phyloP scores from a whole-genome alignment of 2,113 vertebrate genomes.

The Buteo buteo region DNA sequence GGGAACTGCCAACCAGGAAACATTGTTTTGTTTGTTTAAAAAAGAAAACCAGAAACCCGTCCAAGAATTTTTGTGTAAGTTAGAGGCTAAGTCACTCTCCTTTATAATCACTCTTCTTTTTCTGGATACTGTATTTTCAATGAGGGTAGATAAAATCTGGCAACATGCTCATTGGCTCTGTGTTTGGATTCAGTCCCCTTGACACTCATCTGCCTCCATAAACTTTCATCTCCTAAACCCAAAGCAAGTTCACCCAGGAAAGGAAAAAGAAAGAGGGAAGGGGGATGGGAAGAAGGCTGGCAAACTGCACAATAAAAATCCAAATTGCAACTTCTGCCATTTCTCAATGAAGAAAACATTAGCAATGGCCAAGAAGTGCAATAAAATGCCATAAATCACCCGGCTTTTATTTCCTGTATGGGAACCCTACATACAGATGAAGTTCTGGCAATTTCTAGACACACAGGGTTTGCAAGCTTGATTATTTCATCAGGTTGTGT shows the following conservation, averaged over 20 bases:
- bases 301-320: slow-evolving; percentile 66
- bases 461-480: slow-evolving; percentile 37
- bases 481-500: slow-evolving; percentile 43
- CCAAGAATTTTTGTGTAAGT: slow-evolving; percentile 69
- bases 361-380: slow-evolving; percentile 64
- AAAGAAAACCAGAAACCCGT: slow-evolving; percentile 48
- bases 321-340: slow-evolving; percentile 68
- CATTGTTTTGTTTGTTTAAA: slow-evolving; percentile 74
- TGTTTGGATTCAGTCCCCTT: slow-evolving; percentile 47
- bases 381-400: slow-evolving; percentile 69
- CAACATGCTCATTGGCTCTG: slow-evolving; percentile 47
- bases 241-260: slow-evolving; percentile 68
- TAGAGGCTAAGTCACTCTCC: slow-evolving; percentile 66
- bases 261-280: slow-evolving; percentile 24
- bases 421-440: slow-evolving; percentile 21
- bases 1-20: slow-evolving; percentile 68
- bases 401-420: slow-evolving; percentile 57
- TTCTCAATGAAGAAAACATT: slow-evolving; percentile 73
- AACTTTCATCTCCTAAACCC: slow-evolving; percentile 69
- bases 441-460: slow-evolving; percentile 32
- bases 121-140: slow-evolving; percentile 64
- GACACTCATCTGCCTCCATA: slow-evolving; percentile 63
- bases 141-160: slow-evolving; percentile 67
- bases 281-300: background rate
- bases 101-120: slow-evolving; percentile 66